These are phyloP conservation scores for Plutella xylostella DNA, from an alignment of 2,888 invertebrate species.

Conservation along the genomic window DNA sequence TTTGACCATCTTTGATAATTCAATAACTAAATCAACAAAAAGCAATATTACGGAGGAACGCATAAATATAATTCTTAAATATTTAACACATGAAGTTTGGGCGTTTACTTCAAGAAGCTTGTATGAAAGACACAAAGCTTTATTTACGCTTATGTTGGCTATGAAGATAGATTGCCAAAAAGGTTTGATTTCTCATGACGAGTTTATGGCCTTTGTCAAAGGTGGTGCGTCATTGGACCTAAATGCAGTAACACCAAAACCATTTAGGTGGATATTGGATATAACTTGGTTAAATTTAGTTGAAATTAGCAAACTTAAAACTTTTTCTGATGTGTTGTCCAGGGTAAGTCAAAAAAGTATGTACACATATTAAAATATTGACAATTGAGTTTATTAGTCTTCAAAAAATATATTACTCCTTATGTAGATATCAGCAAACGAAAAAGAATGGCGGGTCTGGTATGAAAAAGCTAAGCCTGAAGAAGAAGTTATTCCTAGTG, in stretches of 20 bases:
- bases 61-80: conserved; percentile 88
- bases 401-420: no score
- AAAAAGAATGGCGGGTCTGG: conserved; percentile 91
- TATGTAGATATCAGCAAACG: conserved; percentile 83
- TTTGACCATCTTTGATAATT: conserved; percentile 91
- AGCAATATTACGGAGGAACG: conserved; percentile 87
- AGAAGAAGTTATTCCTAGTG: conserved; percentile 90
- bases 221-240: conserved; percentile 95
- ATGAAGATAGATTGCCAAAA: conserved; percentile 94
- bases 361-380: no score
- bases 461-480: conserved; percentile 95
- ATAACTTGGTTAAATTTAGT: conserved; percentile 97
- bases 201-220: conserved; percentile 96
- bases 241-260: conserved; percentile 92
- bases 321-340: conserved; percentile 82
- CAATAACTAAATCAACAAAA: conserved; percentile 91
- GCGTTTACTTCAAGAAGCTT: conserved; percentile 91
- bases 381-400: no score
- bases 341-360: conserved; percentile 74
- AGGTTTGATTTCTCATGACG: conserved; percentile 84
- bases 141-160: conserved; percentile 94
- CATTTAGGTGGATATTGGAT: conserved; percentile 94
- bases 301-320: conserved; percentile 87
- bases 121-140: conserved; percentile 92
- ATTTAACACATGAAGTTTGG: conserved; percentile 93